Percentiles rank a stretch among this genome's conserved stretches.
These are phyloP conservation scores for Xyrichtys novacula DNA, from an alignment of 2,797 vertebrate species.

Conservation along the genomic window DNA sequence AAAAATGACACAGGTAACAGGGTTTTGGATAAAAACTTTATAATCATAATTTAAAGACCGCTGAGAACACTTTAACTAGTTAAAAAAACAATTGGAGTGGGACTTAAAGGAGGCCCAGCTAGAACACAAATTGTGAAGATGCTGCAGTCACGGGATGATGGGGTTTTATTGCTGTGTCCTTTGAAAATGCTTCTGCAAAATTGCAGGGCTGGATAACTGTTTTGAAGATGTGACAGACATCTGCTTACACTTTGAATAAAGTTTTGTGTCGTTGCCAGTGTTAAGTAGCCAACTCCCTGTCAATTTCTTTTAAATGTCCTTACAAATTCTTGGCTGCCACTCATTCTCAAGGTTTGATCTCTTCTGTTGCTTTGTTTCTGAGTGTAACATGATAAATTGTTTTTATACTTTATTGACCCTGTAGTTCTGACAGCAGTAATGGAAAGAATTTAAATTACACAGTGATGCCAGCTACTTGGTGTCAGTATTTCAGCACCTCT, in stretches of 20 bases:
- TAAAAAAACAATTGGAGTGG: too few relatives aligned
- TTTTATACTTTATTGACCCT: not conserved
- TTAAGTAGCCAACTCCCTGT: not conserved
- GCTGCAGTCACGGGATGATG: not conserved
- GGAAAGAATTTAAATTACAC: not conserved
- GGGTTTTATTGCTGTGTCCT: not conserved
- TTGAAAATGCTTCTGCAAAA: not conserved
- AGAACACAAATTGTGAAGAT: not conserved
- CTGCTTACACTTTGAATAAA: not conserved
- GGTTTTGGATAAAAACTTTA: too few relatives aligned
- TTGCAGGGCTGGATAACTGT: not conserved
- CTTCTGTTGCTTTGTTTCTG: not conserved
- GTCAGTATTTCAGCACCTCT: not conserved
- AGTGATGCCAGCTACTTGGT: not conserved
- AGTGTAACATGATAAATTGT: not conserved
- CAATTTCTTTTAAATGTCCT: too few relatives aligned
- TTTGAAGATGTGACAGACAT: not conserved
- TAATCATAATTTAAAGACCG: too few relatives aligned
- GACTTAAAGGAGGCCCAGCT: not conserved
- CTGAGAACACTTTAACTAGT: too few relatives aligned
- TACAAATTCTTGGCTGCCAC: too few relatives aligned
- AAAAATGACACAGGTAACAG: too few relatives aligned
- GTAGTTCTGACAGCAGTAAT: not conserved
- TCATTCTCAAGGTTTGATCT: not conserved
- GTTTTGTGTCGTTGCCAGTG: not conserved